Evolutionary conservation across 37 sponge, comb jelly and placozoan species (phyloP), one percentile per base, ranked within the genome.

Genomic region (Theonella swinhoei): DNA sequence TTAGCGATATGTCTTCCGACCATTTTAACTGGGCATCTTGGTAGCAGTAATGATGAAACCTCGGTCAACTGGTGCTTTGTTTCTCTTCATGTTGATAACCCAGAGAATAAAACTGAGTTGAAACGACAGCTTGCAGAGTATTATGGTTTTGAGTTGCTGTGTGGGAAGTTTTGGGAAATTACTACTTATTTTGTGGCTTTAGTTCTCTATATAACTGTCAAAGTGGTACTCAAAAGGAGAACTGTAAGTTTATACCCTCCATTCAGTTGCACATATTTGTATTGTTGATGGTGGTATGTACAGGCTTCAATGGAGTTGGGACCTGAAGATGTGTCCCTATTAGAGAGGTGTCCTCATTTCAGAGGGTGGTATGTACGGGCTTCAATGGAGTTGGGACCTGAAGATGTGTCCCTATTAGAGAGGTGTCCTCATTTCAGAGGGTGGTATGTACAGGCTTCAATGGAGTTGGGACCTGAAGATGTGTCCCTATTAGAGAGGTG

Each of bases 141-240:
- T 41, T 67, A 65, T 24, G 47, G 26, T 11, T 39, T 83, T 0
- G 84, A 83, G 76, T 66, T 83, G 19, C 26, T 75, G 34, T 74
- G 65, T 65, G 85, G 85, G 33, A 88, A 92, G 40, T 70, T 87
- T 40, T 92, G 92, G 92, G 88, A 88, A 81, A 75, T 92, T 68
- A 4, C 65, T 26, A 39, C 85, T 3, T 88, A 65, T 37, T 5
- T 88, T 31, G 14, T 84, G 7, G 34, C 80, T 23, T 19, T 82
- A 0, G 65, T 79, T 9, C 59, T 87, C 38, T 87, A 42, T 39
- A 34, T 80, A 3, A 8, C 63, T 7, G 71, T 86, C 38, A 86
- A 86, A 36, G 36, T 74, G 17, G 34, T 42, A 17, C 28, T 80
- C 5, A 63, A 67, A 25, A 2, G 25, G 40, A 73, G 37, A 38